Percentiles rank a stretch among this genome's conserved stretches.
phyloP scores from a whole-genome alignment of 2,113 vertebrate genomes.

The Myiozetetes cayanensis region DNA sequence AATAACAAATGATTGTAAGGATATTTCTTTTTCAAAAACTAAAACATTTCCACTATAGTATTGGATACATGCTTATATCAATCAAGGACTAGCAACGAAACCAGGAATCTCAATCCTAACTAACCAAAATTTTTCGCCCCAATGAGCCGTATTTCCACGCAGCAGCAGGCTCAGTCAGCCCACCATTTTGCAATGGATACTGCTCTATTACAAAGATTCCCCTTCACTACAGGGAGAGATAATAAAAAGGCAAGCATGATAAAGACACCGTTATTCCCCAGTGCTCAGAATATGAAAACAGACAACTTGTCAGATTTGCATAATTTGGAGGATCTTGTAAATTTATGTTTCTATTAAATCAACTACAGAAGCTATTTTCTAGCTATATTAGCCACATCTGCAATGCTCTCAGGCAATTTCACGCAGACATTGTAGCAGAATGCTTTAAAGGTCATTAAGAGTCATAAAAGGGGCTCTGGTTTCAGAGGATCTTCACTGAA shows the following conservation, averaged over 20 bases:
- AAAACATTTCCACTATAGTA: background rate
- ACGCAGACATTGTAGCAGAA: background rate
- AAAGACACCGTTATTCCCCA: background rate
- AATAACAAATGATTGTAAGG: background rate
- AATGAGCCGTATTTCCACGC: background rate
- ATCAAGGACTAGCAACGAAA: background rate
- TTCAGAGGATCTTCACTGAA: background rate
- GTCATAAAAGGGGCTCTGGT: background rate
- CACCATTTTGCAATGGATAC: background rate
- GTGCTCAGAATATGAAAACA: background rate
- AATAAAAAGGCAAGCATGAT: background rate
- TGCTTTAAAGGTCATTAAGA: background rate
- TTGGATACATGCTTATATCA: background rate
- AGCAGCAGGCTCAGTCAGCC: background rate
- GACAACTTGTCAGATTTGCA: conserved; percentile 16
- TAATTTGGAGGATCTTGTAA: conserved; percentile 29
- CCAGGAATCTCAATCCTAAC: background rate
- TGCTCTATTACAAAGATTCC: background rate
- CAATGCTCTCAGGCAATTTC: background rate
- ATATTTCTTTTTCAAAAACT: background rate
- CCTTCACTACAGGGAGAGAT: background rate
- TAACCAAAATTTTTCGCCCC: background rate
- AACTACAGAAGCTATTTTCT: background rate
- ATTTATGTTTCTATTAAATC: conserved; percentile 53
- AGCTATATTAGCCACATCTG: background rate